Base-by-base conservation (phyloP, 2,797 vertebrate genomes). In the Apodemus agrarius region DNA sequence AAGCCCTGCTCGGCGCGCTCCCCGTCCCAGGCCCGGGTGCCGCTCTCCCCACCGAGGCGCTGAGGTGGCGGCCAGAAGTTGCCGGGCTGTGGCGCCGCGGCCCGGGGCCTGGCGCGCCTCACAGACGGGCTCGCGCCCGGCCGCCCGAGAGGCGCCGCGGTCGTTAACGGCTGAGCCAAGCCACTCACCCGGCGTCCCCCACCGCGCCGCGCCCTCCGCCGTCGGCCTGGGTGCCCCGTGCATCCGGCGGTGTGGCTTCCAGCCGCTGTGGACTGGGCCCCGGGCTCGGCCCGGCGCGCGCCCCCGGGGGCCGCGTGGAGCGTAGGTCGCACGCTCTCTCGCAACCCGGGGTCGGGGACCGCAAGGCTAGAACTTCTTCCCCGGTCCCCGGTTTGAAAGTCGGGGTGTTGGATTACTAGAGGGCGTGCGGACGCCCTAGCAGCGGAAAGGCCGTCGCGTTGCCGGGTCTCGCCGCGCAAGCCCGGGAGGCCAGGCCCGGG, bases 401-500 rank as follows among this genome's bases (percentile, higher is more conserved):
- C 7, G 22, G 93, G 95, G 93, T 89, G 97, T 94, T 91, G 80
- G 6, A 63, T 96, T 97, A 78, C 95, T 94, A 22, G 96, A 93
- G 81, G 82, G 96, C 85, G 90, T 29, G 92, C 49, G 82, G 83
- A 74, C 81, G 78, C 90, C 85, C 80, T 3, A 1, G 79, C 92
- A 1, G 29, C 81, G 57, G 81, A 40, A 54, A 24, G 94, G 93
- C 40, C 46, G 89, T 22, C 43, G 97, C 76, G 0, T 17, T 16
- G 3, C 94, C 3, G 86, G 89, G 81, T 74, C n/a, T 46, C 6
- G 49, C 46, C 24, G 78, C 90, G 0, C 37, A 72, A 40, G 7
- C 63, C 59, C 78, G 63, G 46, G 7, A 24, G 17, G 61, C 52
- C 65, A 43, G 90, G 78, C 63, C 63, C 40, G 31, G 76, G 49